Base-by-base conservation (phyloP, 2,797 vertebrate genomes). In the Danio kyathit region DNA sequence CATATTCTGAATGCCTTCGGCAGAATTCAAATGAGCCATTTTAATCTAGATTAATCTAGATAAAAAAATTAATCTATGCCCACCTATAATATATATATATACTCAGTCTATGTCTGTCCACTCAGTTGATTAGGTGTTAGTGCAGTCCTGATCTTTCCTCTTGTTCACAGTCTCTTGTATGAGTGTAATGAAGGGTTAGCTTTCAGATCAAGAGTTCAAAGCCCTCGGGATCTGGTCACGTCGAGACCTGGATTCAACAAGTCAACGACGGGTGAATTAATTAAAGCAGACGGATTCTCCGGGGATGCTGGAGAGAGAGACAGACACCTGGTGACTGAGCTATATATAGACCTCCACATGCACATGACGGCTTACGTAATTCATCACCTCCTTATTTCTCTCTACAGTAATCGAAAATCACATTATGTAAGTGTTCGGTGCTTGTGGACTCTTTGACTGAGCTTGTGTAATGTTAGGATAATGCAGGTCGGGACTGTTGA, bases 271-370 rank as follows among this genome's bases (percentile, higher is more conserved):
- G 80, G 48, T 43, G 56, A 41, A 60, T 76, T 86, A 83, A 83
- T 88, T 82, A 85, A 79, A 89, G 76, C 74, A 75, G 75, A 56
- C 54, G 49, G 40, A 74, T 65, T 79, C 84, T 87, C 43, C 10
- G 61, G 84, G 46, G 44, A 78, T 4, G 1, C 70, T 82, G 73
- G 87, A 82, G 89, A 83, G 86, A 89, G 84, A 91, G 89, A 82
- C 10, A 56, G 40, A 43, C 61, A 66, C 19, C 61, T 76, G 49
- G 65, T 65, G 13, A 38, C 29, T 16, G 46, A 48, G 21, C 49
- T 19, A 65, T n/a, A 54, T 17, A 54, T 56, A 76, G 40, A 44
- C n/a, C n/a, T 38, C 11, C 59, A 51, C 16, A 51, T 10, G 12
- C 52, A 29, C 38, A 19, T 40, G 12, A 12, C 65, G 17, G 8